phyloP scores from a whole-genome alignment of 1,140 invertebrate species.

The Microplitis mediator region DNA sequence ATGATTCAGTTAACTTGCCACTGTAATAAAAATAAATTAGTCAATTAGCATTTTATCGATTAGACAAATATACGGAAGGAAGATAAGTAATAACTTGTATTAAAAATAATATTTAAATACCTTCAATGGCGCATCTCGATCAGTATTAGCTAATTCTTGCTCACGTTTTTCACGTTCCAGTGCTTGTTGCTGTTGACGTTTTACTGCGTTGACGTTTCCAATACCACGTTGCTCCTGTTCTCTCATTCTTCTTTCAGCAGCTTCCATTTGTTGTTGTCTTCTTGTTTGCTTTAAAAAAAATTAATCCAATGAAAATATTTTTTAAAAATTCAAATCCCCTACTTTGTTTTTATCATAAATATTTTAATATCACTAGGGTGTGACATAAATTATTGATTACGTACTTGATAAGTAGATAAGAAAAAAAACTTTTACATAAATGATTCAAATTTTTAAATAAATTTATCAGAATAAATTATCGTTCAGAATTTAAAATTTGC shows the following conservation, averaged over 20 bases:
- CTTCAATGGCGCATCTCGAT: conserved; percentile 36
- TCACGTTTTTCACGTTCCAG: conserved; percentile 50
- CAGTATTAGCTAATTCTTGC: conserved; percentile 42
- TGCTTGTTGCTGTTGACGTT: conserved; percentile 57
- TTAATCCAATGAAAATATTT: too few relatives aligned
- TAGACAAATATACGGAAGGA: background rate
- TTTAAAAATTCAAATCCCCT: too few relatives aligned
- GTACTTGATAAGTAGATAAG: background rate
- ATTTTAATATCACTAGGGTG: background rate
- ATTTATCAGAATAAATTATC: too few relatives aligned
- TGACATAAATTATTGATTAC: background rate
- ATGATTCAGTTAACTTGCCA: conserved; percentile 25
- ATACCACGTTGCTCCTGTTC: conserved; percentile 63
- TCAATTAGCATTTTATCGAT: background rate
- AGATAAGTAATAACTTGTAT: background rate
- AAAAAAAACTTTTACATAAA: too few relatives aligned
- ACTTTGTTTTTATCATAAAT: too few relatives aligned
- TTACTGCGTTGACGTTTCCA: conserved; percentile 62
- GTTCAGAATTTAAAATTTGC: too few relatives aligned
- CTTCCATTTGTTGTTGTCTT: conserved; percentile 61
- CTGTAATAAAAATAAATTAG: conserved; percentile 13
- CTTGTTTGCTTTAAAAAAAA: conserved; percentile 55
- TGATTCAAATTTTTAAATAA: too few relatives aligned
- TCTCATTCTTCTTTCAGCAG: conserved; percentile 61
- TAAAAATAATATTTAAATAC: conserved; percentile 29